Conservation (phyloP, 2,113 vertebrate genomes). For the Heptranchias perlo region DNA sequence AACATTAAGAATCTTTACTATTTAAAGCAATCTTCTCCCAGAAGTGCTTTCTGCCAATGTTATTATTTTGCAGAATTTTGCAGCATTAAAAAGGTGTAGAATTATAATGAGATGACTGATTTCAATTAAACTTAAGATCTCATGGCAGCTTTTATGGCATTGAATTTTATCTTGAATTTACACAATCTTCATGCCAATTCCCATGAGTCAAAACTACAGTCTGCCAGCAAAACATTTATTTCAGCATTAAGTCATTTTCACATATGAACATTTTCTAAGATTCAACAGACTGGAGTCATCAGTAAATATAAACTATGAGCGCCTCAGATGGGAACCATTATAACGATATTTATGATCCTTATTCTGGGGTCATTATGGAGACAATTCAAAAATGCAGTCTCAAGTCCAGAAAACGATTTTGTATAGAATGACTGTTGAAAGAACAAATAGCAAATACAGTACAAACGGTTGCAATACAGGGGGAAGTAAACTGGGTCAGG, state of each 20-base stretch:
- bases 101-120: not conserved
- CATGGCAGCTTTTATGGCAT: not conserved
- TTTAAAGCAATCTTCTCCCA: not conserved
- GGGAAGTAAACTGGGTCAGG: constrained; percentile 63
- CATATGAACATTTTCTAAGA: not conserved
- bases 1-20: not conserved
- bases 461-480: constrained; percentile 49
- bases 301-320: too few species aligned
- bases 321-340: not conserved
- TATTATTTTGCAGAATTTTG: too few species aligned
- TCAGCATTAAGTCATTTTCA: not conserved
- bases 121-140: not conserved
- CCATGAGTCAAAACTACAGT: not conserved
- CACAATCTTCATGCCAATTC: not conserved
- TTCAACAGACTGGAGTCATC: not conserved
- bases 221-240: not conserved
- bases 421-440: constrained; percentile 46
- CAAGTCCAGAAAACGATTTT: not conserved
- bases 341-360: not conserved
- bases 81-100: not conserved
- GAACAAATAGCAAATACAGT: constrained; percentile 43
- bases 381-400: not conserved
- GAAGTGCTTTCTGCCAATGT: not conserved
- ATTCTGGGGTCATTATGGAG: not conserved
- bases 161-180: not conserved